Evolutionary conservation across 2,888 invertebrate genomes (phyloP).

Genomic region (Epistrophella euchroma): DNA sequence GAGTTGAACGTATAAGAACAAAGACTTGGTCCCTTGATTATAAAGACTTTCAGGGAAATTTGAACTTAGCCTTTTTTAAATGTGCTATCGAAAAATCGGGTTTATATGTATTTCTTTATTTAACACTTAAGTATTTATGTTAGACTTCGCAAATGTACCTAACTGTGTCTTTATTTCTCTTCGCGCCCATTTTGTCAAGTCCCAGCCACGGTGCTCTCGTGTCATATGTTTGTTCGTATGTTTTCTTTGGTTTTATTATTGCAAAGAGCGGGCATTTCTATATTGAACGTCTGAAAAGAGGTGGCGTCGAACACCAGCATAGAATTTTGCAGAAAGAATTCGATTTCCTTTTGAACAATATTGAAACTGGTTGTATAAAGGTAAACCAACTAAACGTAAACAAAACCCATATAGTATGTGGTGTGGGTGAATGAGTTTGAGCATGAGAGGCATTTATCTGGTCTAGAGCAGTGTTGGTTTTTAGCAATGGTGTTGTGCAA

Average conservation of each 20-base stretch:
- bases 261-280: slow-evolving; percentile 18
- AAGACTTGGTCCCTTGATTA: too few species aligned
- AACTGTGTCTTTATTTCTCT: too few species aligned
- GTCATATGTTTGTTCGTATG: neutral
- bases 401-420: neutral
- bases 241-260: slow-evolving; percentile 26
- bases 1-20: too few species aligned
- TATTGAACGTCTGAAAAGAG: slow-evolving; percentile 5
- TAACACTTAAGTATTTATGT: neutral
- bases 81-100: too few species aligned
- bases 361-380: slow-evolving; percentile 33
- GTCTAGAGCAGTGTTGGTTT: neutral
- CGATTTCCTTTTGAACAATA: slow-evolving; percentile 39
- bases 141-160: neutral
- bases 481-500: neutral
- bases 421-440: neutral
- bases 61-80: too few species aligned
- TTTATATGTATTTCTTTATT: too few species aligned
- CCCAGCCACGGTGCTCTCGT: neutral
- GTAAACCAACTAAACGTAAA: slow-evolving; percentile 20
- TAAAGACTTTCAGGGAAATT: too few species aligned
- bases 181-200: neutral
- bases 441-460: neutral
- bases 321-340: slow-evolving; percentile 18
- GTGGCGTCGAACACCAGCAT: slow-evolving; percentile 23